Evolutionary conservation across 2,888 invertebrate species (phyloP), one percentile per base, ranked within the genome.

Genomic region (Drosophila mimica): DNA sequence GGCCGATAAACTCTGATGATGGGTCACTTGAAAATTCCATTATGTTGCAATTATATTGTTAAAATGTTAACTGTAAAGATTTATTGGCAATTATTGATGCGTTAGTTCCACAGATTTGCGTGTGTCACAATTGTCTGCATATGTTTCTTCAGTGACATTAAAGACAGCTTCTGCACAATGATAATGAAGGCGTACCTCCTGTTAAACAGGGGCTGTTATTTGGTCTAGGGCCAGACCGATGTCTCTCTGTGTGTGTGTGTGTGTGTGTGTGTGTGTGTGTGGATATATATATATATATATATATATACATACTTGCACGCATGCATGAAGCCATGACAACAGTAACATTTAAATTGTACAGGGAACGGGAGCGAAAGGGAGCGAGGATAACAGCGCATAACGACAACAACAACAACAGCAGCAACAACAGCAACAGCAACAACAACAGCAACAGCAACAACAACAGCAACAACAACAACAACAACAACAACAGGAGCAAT

Each of bases 351-450:
- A 51, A 63, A 56, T 33, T 46, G 64, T 46, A 9, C 36, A 25
- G 56, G 46, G 67, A 58, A 61, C 30, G n/a, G 48, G 68, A 68
- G 69, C 11, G 67, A 68, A 60, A 54, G 60, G 33, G 64, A 72
- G 67, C 43, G 74, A 69, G 65, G n/a, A 67, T 59, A 74, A 76
- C 64, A 82, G 61, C 62, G 56, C 74, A 70, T 71, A 76, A 79
- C 72, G 69, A 74, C 71, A 67, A 66, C 59, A 76, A 53, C 53
- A 63, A 67, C 51, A 59, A 58, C 48, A 54, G 20, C n/a, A 65
- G 4, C 17, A 51, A 20, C 6, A 62, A 57, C 53, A 58, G 31
- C 30, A 62, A 20, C 33, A 60, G 56, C 60, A 54, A 38, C 40
- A 53, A 70, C 56, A 63, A 69, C 46, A 31, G 20, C 25, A 64